phyloP scores from a whole-genome alignment of 2,888 invertebrate genomes.

The Diachrysia chrysitis region DNA sequence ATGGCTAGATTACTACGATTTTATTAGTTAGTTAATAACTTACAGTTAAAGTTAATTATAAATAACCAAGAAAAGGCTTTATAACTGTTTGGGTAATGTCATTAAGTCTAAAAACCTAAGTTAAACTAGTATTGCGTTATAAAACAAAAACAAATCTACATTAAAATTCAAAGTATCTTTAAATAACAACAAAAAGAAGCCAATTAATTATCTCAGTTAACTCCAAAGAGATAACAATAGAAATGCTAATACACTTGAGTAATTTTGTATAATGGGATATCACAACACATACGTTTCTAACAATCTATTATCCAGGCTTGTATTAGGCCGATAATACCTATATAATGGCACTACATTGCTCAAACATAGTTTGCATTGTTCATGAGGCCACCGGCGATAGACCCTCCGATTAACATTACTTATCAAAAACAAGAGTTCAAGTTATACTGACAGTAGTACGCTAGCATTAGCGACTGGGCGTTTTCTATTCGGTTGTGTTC shows the following conservation, averaged over 20 bases:
- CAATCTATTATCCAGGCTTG: constrained; percentile 66
- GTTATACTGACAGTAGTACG: constrained; percentile 63
- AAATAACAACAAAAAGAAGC: neutral
- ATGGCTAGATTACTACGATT: constrained; percentile 6
- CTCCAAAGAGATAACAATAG: constrained; percentile 38
- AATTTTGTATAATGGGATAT: constrained; percentile 62
- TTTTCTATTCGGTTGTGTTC: constrained; percentile 76
- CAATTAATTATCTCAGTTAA: constrained; percentile 21
- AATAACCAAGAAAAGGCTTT: neutral
- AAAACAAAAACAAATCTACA: neutral
- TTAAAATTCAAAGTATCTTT: neutral
- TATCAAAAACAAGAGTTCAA: constrained; percentile 68
- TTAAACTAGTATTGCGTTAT: neutral
- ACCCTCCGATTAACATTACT: constrained; percentile 49
- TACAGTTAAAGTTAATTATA: neutral
- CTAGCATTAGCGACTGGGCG: constrained; percentile 80
- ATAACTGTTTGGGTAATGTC: neutral
- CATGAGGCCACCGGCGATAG: constrained; percentile 58
- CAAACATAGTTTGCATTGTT: constrained; percentile 75
- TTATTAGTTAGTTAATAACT: neutral
- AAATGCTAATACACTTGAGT: constrained; percentile 40
- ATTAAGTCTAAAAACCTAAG: neutral
- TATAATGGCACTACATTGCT: constrained; percentile 71
- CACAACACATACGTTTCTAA: constrained; percentile 64
- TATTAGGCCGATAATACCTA: constrained; percentile 65